A percentile compares a stretch with the other conserved stretches of the same genome.
phyloP scores from a whole-genome alignment of 2,797 vertebrate genomes.

The Zenarchopterus dispar region DNA sequence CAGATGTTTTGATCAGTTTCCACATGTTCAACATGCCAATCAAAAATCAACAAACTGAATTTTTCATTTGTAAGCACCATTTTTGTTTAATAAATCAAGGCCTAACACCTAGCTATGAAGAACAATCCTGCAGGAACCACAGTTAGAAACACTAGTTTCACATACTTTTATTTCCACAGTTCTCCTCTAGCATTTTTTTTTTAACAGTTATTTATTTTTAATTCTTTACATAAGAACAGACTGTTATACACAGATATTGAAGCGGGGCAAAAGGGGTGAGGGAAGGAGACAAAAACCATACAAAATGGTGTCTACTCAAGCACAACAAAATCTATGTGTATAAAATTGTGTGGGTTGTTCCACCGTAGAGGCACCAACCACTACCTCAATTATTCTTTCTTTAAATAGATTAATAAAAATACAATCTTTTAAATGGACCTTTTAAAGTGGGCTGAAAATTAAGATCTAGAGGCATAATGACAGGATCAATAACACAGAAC shows the following conservation, averaged over 20 bases:
- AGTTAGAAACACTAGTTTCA: constrained; percentile 95
- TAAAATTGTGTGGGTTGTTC: constrained; percentile 93
- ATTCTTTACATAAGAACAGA: constrained; percentile 98
- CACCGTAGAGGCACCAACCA: constrained; percentile 83
- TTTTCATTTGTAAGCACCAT: too few relatives aligned
- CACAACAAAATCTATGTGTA: constrained; percentile 97
- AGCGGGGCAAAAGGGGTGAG: constrained; percentile 71
- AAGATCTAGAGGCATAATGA: constrained; percentile 87
- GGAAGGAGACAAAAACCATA: constrained; percentile 84
- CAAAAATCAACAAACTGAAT: too few relatives aligned
- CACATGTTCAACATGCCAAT: too few relatives aligned
- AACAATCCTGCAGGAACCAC: constrained; percentile 50
- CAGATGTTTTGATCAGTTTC: too few relatives aligned
- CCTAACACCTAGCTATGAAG: not conserved
- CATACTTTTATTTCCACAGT: constrained; percentile 99
- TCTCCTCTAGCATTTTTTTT: constrained; percentile 94
- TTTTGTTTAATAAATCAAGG: too few relatives aligned
- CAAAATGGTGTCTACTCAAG: constrained; percentile 97
- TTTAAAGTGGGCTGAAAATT: constrained; percentile 90
- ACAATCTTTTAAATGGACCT: constrained; percentile 96
- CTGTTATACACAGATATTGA: constrained; percentile 97
- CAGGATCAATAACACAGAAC: constrained; percentile 81
- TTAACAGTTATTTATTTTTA: constrained; percentile 80
- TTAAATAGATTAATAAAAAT: constrained; percentile 99
- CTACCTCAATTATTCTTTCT: constrained; percentile 82